phyloP scores from a whole-genome alignment of 2,888 invertebrate genomes.

The Plebejus melissa region DNA sequence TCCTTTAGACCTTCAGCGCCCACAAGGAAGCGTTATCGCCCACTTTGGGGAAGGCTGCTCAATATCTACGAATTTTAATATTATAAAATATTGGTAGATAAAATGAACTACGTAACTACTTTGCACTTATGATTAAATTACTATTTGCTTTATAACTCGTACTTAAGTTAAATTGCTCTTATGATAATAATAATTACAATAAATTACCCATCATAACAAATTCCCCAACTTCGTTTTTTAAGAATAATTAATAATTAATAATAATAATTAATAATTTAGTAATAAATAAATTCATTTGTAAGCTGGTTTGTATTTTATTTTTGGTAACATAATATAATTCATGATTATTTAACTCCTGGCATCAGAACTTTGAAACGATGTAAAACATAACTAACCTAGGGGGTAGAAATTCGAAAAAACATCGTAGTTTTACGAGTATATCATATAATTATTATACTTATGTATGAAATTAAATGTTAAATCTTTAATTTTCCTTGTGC shows the following conservation, averaged over 20 bases:
- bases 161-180: background rate
- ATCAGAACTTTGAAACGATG: too few species aligned
- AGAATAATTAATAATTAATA: background rate
- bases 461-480: too few species aligned
- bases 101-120: background rate
- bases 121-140: background rate
- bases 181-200: background rate
- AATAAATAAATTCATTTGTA: background rate
- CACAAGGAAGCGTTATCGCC: too few species aligned
- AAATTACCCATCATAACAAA: background rate
- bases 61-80: background rate
- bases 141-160: background rate
- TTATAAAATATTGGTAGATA: background rate
- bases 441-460: too few species aligned
- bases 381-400: too few species aligned
- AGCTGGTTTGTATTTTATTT: background rate
- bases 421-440: too few species aligned
- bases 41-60: too few species aligned
- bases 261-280: background rate
- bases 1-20: too few species aligned
- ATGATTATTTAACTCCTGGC: too few species aligned
- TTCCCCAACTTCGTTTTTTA: background rate
- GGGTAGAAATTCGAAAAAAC: too few species aligned
- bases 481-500: too few species aligned
- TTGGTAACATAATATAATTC: background rate